A percentile compares a stretch with the other conserved stretches of the same genome.
These are phyloP conservation scores for Lysandra bellargus DNA, from an alignment of 2,888 invertebrate genomes.

Conservation along the genomic window DNA sequence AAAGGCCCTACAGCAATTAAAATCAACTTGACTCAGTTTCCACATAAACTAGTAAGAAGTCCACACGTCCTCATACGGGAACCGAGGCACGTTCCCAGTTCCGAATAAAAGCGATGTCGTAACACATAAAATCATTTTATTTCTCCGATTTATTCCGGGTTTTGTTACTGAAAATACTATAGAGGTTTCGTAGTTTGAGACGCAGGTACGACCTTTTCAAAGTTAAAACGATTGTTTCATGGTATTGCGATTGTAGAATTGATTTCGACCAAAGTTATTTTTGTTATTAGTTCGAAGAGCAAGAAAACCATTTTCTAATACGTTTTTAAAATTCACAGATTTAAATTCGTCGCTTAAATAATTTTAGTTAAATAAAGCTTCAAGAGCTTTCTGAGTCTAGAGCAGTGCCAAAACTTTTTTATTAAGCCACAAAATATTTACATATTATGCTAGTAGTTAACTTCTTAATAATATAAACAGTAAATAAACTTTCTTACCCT, in stretches of 20 bases:
- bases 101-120: conserved; percentile 29
- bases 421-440: no score
- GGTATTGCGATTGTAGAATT: background rate
- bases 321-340: background rate
- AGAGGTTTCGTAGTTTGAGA: background rate
- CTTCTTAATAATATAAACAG: background rate
- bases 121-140: conserved; percentile 30
- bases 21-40: conserved; percentile 9
- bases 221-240: background rate
- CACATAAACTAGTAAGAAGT: conserved; percentile 9
- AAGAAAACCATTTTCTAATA: no score
- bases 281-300: background rate
- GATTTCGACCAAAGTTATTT: background rate
- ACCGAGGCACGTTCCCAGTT: conserved; percentile 20
- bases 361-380: no score
- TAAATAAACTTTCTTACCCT: background rate
- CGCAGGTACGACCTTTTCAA: conserved; percentile 5
- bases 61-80: conserved; percentile 1
- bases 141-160: conserved; percentile 5
- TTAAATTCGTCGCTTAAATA: no score
- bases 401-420: no score
- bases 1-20: background rate
- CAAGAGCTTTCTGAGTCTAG: no score
- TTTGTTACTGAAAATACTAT: conserved; percentile 7
- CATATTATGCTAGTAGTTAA: no score